phyloP scores from a whole-genome alignment of 2,113 vertebrate species.

The Rynchops niger region DNA sequence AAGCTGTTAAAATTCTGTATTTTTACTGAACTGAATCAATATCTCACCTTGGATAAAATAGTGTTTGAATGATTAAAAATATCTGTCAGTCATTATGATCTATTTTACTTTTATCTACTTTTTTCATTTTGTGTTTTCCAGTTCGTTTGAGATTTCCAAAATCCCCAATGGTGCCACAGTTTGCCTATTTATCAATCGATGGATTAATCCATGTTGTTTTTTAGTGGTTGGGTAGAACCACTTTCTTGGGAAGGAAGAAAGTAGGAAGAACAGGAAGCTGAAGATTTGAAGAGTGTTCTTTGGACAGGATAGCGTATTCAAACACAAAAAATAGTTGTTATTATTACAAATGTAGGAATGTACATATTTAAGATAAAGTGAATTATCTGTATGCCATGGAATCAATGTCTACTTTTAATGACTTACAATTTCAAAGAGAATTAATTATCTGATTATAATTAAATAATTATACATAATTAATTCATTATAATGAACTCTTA shows the following conservation, averaged over 20 bases:
- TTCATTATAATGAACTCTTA: background rate
- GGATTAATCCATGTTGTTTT: background rate
- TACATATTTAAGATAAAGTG: background rate
- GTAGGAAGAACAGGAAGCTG: background rate
- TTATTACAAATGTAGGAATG: background rate
- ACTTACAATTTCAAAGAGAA: background rate
- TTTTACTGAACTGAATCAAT: background rate
- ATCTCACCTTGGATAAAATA: background rate
- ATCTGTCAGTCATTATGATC: background rate
- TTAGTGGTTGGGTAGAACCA: background rate
- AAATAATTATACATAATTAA: background rate
- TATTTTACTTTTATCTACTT: background rate
- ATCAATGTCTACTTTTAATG: background rate
- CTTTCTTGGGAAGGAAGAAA: background rate
- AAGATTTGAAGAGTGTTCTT: background rate
- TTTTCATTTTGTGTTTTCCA: background rate
- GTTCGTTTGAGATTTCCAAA: background rate
- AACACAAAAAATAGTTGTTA: background rate
- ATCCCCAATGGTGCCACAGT: accelerated
- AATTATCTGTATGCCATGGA: background rate
- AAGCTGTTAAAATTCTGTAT: background rate
- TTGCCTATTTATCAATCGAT: background rate
- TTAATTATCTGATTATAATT: background rate
- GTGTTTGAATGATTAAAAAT: background rate
- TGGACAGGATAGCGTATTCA: background rate